Conservation (phyloP, 2,797 vertebrate species). For the Rallus crepitans region DNA sequence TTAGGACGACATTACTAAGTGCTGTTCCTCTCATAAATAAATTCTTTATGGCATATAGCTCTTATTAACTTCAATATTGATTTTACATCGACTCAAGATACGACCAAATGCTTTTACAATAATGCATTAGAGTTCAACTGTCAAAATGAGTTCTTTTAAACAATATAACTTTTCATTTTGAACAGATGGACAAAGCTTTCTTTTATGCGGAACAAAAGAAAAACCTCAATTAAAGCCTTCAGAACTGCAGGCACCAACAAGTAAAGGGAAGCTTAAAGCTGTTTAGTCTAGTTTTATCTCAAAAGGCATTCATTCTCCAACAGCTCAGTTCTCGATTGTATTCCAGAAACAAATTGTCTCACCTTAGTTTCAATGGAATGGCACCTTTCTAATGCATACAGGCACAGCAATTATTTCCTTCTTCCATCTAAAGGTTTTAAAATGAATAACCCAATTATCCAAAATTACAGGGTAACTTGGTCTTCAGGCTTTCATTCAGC, state of each 20-base stretch:
- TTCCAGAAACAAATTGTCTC: conserved; percentile 45
- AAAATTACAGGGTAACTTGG: conserved; percentile 1
- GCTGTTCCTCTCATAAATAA: not conserved
- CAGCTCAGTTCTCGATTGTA: not conserved
- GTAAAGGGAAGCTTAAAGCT: conserved; percentile 12
- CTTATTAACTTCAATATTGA: not conserved
- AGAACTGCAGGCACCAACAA: not conserved
- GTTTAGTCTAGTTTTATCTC: conserved; percentile 50
- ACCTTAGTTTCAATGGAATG: conserved; percentile 21
- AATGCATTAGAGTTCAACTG: not conserved
- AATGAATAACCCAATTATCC: conserved; percentile 52
- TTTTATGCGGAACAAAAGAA: conserved; percentile 39
- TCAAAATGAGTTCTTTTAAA: not conserved
- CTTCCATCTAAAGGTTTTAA: not conserved
- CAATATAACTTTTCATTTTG: conserved; percentile 12
- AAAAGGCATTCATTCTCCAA: conserved; percentile 28
- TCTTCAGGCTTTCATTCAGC: not conserved
- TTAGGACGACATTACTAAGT: not conserved
- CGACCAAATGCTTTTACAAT: conserved; percentile 42
- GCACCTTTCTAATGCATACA: conserved; percentile 27
- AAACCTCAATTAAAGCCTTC: conserved; percentile 48
- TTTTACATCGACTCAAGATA: conserved; percentile 13
- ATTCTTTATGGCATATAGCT: not conserved
- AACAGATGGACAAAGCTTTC: conserved; percentile 34
- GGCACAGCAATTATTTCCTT: not conserved